Percentiles rank a stretch among this genome's conserved stretches.
These are phyloP conservation scores for Nannobrachium achirus DNA, from an alignment of 2,113 vertebrate species.

Conservation along the genomic window DNA sequence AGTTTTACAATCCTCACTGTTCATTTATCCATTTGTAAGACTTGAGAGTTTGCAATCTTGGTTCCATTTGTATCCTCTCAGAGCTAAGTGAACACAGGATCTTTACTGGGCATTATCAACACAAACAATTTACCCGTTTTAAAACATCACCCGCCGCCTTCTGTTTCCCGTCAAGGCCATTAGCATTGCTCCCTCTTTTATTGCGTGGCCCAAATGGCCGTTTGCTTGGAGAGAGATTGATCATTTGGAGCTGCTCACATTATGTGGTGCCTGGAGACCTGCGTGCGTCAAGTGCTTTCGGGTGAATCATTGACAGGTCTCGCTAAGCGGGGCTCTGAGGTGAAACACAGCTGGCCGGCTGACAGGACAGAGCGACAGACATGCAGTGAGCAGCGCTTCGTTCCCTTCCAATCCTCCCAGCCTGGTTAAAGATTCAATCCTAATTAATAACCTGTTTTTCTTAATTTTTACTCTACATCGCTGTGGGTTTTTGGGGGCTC, in stretches of 20 bases:
- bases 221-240: conserved; percentile 18
- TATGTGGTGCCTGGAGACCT: conserved; percentile 51
- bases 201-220: not conserved
- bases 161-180: not conserved
- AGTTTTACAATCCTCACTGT: no score
- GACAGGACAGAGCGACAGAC: conserved; percentile 1
- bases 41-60: no score
- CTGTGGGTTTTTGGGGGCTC: no score
- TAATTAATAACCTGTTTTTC: not conserved
- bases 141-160: no score
- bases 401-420: conserved; percentile 2
- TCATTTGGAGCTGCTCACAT: conserved; percentile 27
- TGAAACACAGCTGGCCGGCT: conserved; percentile 57
- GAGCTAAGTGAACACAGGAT: not conserved
- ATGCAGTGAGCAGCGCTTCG: conserved; percentile 18
- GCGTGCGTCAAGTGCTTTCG: conserved; percentile 67
- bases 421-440: conserved; percentile 24
- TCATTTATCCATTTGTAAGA: no score
- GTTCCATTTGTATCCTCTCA: not conserved
- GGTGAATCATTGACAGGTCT: conserved; percentile 80
- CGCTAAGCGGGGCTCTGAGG: conserved; percentile 37
- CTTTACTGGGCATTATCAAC: not conserved
- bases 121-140: not conserved
- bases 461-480: not conserved
- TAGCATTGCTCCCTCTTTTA: not conserved